phyloP scores from a whole-genome alignment of 2,888 invertebrate species.

The Aricia artaxerxes region DNA sequence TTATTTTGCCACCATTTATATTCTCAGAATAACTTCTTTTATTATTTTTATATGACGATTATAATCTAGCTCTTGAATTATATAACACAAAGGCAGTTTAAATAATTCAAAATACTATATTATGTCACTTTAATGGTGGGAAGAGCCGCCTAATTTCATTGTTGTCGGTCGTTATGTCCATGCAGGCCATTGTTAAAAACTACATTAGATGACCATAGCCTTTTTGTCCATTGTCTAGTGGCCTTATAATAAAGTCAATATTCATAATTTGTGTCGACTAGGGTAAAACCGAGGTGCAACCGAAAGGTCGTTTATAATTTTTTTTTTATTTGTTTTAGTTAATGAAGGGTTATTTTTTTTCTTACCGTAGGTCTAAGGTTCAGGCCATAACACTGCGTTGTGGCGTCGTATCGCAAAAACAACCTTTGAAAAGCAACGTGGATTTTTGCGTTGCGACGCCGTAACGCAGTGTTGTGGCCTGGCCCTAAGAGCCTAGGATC shows the following conservation, averaged over 20 bases:
- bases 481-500: too few relatives aligned
- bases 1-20: too few relatives aligned
- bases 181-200: conserved; percentile 13
- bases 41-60: background rate
- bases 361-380: too few relatives aligned
- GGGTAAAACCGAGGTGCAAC: background rate
- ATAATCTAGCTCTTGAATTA: background rate
- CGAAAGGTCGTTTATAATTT: too few relatives aligned
- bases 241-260: background rate
- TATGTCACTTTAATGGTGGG: conserved; percentile 37
- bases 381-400: too few relatives aligned
- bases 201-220: conserved; percentile 21
- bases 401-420: too few relatives aligned
- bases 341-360: too few relatives aligned
- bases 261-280: background rate
- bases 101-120: conserved; percentile 35
- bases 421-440: too few relatives aligned
- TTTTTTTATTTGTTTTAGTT: too few relatives aligned
- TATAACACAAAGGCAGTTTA: conserved; percentile 1
- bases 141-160: conserved; percentile 34
- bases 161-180: conserved; percentile 30
- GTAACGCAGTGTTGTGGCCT: too few relatives aligned
- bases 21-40: too few relatives aligned
- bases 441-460: too few relatives aligned
- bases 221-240: background rate